Base-by-base conservation (phyloP, 2,113 vertebrate genomes). In the Tychaedon coryphoeus region DNA sequence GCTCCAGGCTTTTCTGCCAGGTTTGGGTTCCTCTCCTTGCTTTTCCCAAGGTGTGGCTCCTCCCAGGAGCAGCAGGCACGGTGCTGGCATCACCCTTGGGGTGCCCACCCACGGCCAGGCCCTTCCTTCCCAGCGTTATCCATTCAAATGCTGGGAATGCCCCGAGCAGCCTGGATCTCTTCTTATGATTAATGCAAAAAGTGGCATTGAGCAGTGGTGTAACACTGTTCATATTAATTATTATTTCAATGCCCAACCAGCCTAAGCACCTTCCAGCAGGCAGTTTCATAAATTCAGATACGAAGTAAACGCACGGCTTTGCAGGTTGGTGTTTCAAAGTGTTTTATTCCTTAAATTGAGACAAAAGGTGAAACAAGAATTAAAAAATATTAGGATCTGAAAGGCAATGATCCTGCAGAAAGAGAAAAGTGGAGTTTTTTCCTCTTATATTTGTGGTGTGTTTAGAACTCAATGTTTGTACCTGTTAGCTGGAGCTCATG, bases 231-330 rank as follows among this genome's bases (percentile, higher is more conserved):
- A 19, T 54, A 17, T 47, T 86, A 76, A 86, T 67, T 86, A 60
- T 86, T 51, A 28, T 60, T 51, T 67, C 50, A 70, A 60, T 14
- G 6, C 56, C 6, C 13, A 29, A 4, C 62, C 36, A 14, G 34
- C 57, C 82, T 56, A 57, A 13, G 36, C 71, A 10, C 34, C 67
- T 73, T 61, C 56, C 29, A 47, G 43, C 72, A 36, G 76, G 29
- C 28, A 8, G 10, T 6, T 74, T 67, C 60, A 89, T 71, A 34
- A 74, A 71, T 77, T 28, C 16, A 48, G 31, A 15, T 2, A 2
- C 0, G 2, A 26, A 13, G 48, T 28, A 56, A 86, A 43, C 0
- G 2, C 62, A 5, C 0, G 0, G 24, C 3, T 64, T 74, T 47
- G 65, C 20, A 4, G 9, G 28, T 17, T 47, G 82, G 58, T 10